Percentiles rank a stretch among this genome's conserved stretches.
Conservation (phyloP, 2,888 invertebrate genomes). For the Phortica okadai region DNA sequence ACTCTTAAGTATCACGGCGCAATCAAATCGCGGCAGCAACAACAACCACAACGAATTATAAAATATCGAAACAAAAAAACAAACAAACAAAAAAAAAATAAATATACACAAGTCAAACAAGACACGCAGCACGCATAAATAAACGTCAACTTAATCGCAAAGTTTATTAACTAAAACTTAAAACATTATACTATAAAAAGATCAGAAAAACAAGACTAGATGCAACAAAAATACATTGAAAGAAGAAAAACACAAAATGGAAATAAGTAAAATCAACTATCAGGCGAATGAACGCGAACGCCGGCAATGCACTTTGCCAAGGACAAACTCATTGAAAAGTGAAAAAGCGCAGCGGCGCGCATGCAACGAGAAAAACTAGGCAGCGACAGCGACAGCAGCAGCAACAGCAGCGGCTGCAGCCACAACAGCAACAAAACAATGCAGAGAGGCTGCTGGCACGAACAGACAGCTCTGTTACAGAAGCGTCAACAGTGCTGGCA, state of each 20-base stretch:
- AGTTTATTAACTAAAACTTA: conserved; percentile 27
- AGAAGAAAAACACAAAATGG: conserved; percentile 40
- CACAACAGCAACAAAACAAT: neutral
- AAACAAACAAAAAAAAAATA: conserved; percentile 12
- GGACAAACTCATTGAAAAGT: conserved; percentile 75
- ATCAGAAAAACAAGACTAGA: conserved; percentile 51
- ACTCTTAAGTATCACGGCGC: conserved; percentile 47
- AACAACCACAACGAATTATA: neutral
- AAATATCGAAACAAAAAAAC: conserved; percentile 1
- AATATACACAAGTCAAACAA: conserved; percentile 53
- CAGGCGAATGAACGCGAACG: conserved; percentile 64
- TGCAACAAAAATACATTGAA: conserved; percentile 46
- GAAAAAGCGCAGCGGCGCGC: conserved; percentile 42
- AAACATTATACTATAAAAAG: conserved; percentile 45
- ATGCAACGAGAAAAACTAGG: conserved; percentile 27
- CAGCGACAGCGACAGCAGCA: neutral
- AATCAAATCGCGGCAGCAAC: conserved; percentile 53
- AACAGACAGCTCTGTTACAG: neutral
- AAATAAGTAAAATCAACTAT: conserved; percentile 20
- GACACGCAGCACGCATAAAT: conserved; percentile 18
- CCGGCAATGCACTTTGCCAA: conserved; percentile 75
- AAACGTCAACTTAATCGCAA: conserved; percentile 18
- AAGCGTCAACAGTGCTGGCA: neutral
- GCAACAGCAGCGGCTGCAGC: neutral
- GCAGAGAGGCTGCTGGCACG: neutral